Conservation (phyloP, 1,140 invertebrate species). For the Ips typographus region DNA sequence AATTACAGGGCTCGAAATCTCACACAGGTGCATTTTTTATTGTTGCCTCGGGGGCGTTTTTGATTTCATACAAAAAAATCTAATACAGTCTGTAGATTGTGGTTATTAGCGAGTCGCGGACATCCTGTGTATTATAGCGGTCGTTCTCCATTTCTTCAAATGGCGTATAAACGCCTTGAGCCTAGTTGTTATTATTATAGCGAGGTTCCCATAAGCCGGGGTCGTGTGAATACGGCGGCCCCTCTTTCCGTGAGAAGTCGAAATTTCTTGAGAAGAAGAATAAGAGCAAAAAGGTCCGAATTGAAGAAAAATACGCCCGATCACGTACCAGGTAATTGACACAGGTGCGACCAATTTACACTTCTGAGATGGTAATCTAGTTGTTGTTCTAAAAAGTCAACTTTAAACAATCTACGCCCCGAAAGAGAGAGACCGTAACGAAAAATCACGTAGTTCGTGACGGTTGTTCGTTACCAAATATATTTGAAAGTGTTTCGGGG, state of each 20-base stretch:
- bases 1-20: no score
- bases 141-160: conserved; percentile 21
- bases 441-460: conserved; percentile 30
- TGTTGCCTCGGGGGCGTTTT: no score
- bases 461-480: conserved; percentile 28
- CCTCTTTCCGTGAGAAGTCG: conserved; percentile 7
- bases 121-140: conserved; percentile 12
- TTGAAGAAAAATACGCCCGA: conserved; percentile 17
- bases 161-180: neutral
- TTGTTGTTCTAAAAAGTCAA: conserved; percentile 28
- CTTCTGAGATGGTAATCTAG: conserved; percentile 28
- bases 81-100: no score
- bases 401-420: conserved; percentile 20
- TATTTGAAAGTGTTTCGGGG: conserved; percentile 21
- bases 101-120: neutral
- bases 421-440: conserved; percentile 18
- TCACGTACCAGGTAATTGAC: conserved; percentile 22
- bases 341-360: conserved; percentile 31
- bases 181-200: neutral
- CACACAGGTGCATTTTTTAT: no score
- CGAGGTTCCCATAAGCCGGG: conserved; percentile 15
- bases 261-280: neutral
- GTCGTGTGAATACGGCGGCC: conserved; percentile 27
- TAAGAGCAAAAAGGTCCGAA: conserved; percentile 1
- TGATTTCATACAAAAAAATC: no score